Evolutionary conservation across 1,140 invertebrate genomes (phyloP).

Genomic region (Cepaea nemoralis): DNA sequence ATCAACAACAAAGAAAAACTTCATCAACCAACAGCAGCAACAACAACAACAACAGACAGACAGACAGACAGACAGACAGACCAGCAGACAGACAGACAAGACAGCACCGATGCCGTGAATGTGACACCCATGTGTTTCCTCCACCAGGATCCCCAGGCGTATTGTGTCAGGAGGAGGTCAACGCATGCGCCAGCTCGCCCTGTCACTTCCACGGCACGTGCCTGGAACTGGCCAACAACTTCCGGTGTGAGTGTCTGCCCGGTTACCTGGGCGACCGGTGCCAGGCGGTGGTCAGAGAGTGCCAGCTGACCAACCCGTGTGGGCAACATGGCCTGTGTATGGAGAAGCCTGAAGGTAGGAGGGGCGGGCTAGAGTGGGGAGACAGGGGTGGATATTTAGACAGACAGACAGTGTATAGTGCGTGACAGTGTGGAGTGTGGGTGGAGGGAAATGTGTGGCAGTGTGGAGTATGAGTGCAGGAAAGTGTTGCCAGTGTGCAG

Average conservation of each 20-base stretch:
- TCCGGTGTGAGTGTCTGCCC: slow-evolving; percentile 47
- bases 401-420: too few relatives aligned
- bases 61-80: too few relatives aligned
- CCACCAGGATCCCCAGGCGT: slow-evolving; percentile 48
- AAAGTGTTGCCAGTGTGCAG: too few relatives aligned
- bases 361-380: neutral
- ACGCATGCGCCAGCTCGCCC: slow-evolving; percentile 52
- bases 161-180: slow-evolving; percentile 47
- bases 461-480: too few relatives aligned
- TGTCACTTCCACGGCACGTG: slow-evolving; percentile 55
- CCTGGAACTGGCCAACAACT: slow-evolving; percentile 67
- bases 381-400: too few relatives aligned
- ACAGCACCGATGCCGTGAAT: neutral
- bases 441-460: too few relatives aligned
- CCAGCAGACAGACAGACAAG: too few relatives aligned
- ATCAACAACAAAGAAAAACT: too few relatives aligned
- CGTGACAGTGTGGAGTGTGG: too few relatives aligned
- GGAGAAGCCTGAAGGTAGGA: slow-evolving; percentile 53
- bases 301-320: slow-evolving; percentile 51
- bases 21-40: too few relatives aligned
- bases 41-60: too few relatives aligned
- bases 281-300: slow-evolving; percentile 54
- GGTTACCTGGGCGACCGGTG: slow-evolving; percentile 51
- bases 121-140: slow-evolving; percentile 19
- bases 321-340: slow-evolving; percentile 53